Percentiles rank a stretch among this genome's conserved stretches.
Evolutionary conservation across 2,797 vertebrate species (phyloP).

Genomic region (Xenops minutus): DNA sequence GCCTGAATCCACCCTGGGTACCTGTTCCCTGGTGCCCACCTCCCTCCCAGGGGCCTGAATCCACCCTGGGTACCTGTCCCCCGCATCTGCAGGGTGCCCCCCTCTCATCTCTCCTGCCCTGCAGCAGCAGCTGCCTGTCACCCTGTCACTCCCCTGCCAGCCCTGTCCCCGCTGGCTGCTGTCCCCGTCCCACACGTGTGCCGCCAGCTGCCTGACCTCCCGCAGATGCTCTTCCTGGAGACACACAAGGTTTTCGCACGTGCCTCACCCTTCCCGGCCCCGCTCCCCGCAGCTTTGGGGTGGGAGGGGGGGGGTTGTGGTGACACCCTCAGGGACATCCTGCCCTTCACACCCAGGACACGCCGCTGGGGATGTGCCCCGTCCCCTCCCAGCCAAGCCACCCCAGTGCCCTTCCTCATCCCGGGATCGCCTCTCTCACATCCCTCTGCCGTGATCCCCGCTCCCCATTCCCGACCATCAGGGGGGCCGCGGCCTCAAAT

Average conservation of each 20-base stretch:
- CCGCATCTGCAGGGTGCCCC: fast-evolving
- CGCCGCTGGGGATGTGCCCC: fast-evolving
- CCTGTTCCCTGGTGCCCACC: background rate
- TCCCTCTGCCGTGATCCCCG: background rate
- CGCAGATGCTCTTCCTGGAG: background rate
- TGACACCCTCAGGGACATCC: background rate
- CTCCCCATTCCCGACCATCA: background rate
- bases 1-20: background rate
- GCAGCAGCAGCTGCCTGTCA: background rate
- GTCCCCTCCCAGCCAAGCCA: background rate
- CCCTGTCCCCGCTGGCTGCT: background rate
- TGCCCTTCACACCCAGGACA: background rate
- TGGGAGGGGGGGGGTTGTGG: fast-evolving
- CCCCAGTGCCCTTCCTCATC: fast-evolving
- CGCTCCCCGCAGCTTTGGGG: background rate
- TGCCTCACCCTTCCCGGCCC: background rate
- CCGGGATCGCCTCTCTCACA: fast-evolving
- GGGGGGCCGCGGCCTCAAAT: conserved; percentile 71
- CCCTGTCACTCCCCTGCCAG: background rate
- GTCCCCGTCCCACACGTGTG: background rate
- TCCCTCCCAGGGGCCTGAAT: background rate
- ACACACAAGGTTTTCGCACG: background rate
- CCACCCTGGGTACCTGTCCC: background rate
- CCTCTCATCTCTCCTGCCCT: fast-evolving
- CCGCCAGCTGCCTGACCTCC: background rate